Percentiles rank a stretch among this genome's conserved stretches.
phyloP scores from a whole-genome alignment of 53 echinoderm and acorn worm genomes.

The Holothuria scabra region DNA sequence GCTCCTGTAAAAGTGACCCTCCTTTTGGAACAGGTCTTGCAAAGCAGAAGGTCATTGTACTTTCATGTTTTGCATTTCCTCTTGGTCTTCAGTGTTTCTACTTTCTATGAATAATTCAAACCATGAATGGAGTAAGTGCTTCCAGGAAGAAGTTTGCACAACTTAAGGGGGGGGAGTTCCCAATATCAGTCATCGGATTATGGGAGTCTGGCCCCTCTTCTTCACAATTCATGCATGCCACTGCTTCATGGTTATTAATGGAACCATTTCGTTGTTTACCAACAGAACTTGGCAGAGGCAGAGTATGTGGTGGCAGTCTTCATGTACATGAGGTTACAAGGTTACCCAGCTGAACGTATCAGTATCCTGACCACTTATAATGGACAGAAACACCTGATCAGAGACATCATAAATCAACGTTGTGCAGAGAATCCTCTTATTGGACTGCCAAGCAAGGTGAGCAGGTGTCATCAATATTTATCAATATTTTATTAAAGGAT shows the following conservation, averaged over 20 bases:
- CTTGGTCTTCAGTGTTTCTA: neutral
- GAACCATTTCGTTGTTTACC: neutral
- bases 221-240: too few relatives aligned
- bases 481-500: neutral
- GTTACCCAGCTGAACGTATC: conserved; percentile 94
- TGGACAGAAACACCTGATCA: conserved; percentile 95
- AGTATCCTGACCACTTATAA: conserved; percentile 96
- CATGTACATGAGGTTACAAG: conserved; percentile 96
- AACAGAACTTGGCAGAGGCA: conserved; percentile 90
- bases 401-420: conserved; percentile 93
- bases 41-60: too few relatives aligned
- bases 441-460: conserved; percentile 92
- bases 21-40: too few relatives aligned
- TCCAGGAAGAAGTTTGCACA: too few relatives aligned
- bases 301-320: conserved; percentile 97
- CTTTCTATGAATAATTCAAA: neutral
- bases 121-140: neutral
- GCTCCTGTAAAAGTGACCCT: too few relatives aligned
- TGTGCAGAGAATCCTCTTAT: conserved; percentile 90
- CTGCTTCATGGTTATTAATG: neutral
- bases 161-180: too few relatives aligned
- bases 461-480: neutral
- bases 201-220: too few relatives aligned
- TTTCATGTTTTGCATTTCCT: neutral
- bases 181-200: too few relatives aligned